Base-by-base conservation (phyloP, 2,113 vertebrate genomes). In the Psilopogon haemacephalus region DNA sequence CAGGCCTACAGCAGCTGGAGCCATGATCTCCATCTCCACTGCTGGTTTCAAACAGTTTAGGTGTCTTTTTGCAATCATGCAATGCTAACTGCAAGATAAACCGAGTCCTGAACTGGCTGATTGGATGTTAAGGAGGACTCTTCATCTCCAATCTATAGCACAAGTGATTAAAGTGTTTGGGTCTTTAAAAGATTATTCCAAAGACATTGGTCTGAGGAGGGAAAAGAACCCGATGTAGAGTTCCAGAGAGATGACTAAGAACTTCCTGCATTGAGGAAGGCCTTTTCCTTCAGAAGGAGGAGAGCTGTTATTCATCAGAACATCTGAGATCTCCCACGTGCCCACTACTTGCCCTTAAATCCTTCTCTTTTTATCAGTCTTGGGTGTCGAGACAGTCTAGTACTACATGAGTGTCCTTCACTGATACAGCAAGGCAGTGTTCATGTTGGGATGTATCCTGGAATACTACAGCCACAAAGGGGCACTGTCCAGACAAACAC, bases 91-190 rank as follows among this genome's bases (percentile, higher is more conserved):
- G n/a, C 28, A 54, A 52, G 37, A 21, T 11, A 63, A 88, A 12
- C 19, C 1, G 20, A 24, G 13, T 19, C 60, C 19, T 63, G 32
- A 40, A 17, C 9, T 24, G 21, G 3, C 11, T 86, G n/a, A 30
- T 5, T 42, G 7, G 17, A 72, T 58, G 27, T 50, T 37, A 48
- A 17, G 8, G 15, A 19, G 8, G 28, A 56, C 54, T 16, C 35
- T 42, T 30, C 9, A 32, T 12, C 15, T 55, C 30, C 63, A 46
- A 79, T 62, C 5, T 12, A 8, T 6, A 6, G 19, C 67, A 37
- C 7, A 58, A 81, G 11, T 15, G 8, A 17, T 16, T 23, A 37
- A 89, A 78, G 40, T 1, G 0, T 3, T 5, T 3, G 1, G 5
- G 8, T 69, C 44, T 84, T 59, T 12, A 37, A 40, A 87, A 81